A percentile compares a stretch with the other conserved stretches of the same genome.
Conservation (phyloP, 2,797 vertebrate genomes). For the Oreochromis mossambicus region DNA sequence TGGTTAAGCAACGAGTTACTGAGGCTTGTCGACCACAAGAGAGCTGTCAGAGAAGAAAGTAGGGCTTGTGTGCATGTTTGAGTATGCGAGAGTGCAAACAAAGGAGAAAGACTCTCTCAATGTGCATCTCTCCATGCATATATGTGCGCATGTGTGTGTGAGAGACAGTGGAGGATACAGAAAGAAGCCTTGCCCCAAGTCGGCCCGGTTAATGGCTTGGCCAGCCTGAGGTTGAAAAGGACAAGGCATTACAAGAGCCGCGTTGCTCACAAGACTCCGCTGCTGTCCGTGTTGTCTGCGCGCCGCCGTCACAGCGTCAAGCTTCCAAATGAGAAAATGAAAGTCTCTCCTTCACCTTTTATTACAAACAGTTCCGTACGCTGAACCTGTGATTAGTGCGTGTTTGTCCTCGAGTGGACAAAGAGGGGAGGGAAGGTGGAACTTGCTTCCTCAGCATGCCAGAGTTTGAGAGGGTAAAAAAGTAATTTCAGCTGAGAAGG, state of each 20-base stretch:
- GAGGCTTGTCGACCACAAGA: conserved; percentile 67
- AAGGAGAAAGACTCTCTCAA: conserved; percentile 52
- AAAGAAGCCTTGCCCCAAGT: conserved; percentile 43
- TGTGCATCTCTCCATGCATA: conserved; percentile 39
- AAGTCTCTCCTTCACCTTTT: background rate
- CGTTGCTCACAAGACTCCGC: conserved; percentile 32
- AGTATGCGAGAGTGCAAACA: conserved; percentile 65
- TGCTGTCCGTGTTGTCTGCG: background rate
- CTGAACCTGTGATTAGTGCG: conserved; percentile 27
- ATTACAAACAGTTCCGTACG: background rate
- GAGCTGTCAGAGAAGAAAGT: conserved; percentile 68
- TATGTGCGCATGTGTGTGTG: background rate
- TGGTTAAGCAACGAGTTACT: conserved; percentile 66
- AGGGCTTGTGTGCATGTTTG: conserved; percentile 62
- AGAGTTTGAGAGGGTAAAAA: conserved; percentile 81
- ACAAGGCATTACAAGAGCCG: conserved; percentile 43
- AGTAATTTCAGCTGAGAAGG: conserved; percentile 79
- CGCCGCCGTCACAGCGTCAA: conserved; percentile 1
- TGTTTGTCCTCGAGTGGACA: conserved; percentile 65
- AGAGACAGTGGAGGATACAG: conserved; percentile 14
- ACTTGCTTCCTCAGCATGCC: conserved; percentile 76
- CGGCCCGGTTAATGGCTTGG: conserved; percentile 45
- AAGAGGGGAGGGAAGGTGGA: conserved; percentile 69
- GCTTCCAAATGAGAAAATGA: conserved; percentile 2
- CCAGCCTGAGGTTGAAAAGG: conserved; percentile 46